Evolutionary conservation across 37 sponge, comb jelly and placozoan genomes (phyloP).

Genomic region (Haliclona indistincta): DNA sequence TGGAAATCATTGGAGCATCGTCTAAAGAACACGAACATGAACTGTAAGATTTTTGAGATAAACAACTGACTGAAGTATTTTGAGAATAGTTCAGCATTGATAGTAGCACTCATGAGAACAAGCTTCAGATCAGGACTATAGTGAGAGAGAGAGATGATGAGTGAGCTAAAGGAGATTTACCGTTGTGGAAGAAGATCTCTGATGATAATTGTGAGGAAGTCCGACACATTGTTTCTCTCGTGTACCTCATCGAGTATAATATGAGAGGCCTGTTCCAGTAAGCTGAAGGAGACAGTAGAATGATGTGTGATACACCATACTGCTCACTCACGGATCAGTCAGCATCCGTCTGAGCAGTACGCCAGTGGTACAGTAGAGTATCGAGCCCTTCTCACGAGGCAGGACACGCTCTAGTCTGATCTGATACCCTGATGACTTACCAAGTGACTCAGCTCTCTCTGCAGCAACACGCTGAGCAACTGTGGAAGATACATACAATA

Average conservation of each 20-base stretch:
- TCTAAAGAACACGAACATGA: constrained; percentile 14
- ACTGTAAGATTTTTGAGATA: not conserved
- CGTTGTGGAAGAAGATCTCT: constrained; percentile 63
- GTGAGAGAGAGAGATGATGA: not conserved
- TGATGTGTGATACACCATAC: not conserved
- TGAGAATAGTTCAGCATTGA: constrained; percentile 77
- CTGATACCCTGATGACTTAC: constrained; percentile 66
- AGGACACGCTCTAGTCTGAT: constrained; percentile 76
- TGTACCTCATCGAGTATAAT: constrained; percentile 90
- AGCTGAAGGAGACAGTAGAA: constrained; percentile 16
- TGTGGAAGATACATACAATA: not conserved
- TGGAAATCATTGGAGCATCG: constrained; percentile 57
- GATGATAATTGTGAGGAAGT: constrained; percentile 82
- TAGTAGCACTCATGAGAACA: constrained; percentile 90
- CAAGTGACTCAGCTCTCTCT: constrained; percentile 66
- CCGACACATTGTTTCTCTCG: constrained; percentile 75
- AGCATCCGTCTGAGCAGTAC: constrained; percentile 67
- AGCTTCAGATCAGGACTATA: constrained; percentile 84
- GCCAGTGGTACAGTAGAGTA: constrained; percentile 77
- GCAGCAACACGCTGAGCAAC: constrained; percentile 72
- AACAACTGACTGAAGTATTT: constrained; percentile 69
- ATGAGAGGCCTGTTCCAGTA: constrained; percentile 48
- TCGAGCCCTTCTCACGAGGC: constrained; percentile 58
- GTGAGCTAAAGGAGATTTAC: constrained; percentile 12
- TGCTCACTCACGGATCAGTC: constrained; percentile 50